phyloP scores from a whole-genome alignment of 2,113 vertebrate species.

The Cyprinodon variegatus region DNA sequence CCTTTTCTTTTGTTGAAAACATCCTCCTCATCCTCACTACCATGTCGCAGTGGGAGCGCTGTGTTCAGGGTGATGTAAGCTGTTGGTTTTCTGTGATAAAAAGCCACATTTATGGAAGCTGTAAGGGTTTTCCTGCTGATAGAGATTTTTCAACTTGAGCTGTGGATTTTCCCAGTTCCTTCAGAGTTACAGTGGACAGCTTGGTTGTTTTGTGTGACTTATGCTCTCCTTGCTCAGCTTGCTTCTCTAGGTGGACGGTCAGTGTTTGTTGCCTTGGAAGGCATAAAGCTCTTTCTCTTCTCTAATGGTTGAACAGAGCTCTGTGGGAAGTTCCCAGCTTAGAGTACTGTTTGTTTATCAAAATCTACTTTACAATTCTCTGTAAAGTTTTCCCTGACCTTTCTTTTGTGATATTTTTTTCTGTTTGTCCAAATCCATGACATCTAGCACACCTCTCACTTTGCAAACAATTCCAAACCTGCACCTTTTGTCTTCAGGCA shows the following conservation, averaged over 20 bases:
- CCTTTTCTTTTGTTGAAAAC: not conserved
- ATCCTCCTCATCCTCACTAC: not conserved
- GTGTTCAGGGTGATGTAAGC: not conserved
- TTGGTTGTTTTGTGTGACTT: not conserved
- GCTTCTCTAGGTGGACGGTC: not conserved
- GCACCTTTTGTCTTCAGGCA: no score
- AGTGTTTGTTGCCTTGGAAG: not conserved
- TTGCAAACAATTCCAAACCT: no score
- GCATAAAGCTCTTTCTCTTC: no score
- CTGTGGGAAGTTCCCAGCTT: not conserved
- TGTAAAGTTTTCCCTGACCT: no score
- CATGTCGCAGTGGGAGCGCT: not conserved
- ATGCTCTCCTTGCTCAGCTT: not conserved
- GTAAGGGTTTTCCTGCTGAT: not conserved
- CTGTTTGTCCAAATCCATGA: no score
- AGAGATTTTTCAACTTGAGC: not conserved
- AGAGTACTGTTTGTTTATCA: no score
- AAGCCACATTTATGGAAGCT: not conserved
- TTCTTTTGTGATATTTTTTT: no score
- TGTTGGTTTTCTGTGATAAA: not conserved
- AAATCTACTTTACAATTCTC: no score
- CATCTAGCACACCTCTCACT: no score
- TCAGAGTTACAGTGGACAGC: not conserved
- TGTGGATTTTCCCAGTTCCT: not conserved
- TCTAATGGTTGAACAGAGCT: not conserved